Evolutionary conservation across 2,113 vertebrate species (phyloP).

Genomic region (Callocephalon fimbriatum): DNA sequence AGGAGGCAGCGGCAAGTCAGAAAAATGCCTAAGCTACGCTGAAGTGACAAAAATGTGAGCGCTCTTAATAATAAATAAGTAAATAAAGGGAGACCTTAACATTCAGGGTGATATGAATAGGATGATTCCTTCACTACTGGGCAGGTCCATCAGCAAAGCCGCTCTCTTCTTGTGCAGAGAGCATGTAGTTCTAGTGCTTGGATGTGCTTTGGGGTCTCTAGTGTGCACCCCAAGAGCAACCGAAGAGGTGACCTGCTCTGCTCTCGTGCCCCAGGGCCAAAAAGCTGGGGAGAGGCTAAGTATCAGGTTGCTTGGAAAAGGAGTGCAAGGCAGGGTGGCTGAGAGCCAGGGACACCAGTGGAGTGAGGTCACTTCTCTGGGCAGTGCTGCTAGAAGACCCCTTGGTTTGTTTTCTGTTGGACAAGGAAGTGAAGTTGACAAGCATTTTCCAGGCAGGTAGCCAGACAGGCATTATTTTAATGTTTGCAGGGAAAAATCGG

Average conservation of each 20-base stretch:
- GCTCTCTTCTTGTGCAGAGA: rapidly evolving
- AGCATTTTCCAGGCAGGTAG: constrained; percentile 46
- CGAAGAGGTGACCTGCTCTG: rapidly evolving
- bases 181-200: background rate
- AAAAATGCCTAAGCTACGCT: background rate
- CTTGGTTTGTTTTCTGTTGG: background rate
- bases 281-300: background rate
- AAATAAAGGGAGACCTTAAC: background rate
- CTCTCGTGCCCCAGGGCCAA: background rate
- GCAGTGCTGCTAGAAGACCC: background rate
- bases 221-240: rapidly evolving
- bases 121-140: background rate
- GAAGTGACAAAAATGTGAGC: background rate
- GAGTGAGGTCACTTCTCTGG: constrained; percentile 13
- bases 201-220: rapidly evolving
- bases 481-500: background rate
- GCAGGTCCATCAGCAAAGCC: background rate
- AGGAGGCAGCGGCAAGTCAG: background rate
- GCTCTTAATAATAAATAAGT: background rate
- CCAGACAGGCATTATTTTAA: constrained; percentile 33
- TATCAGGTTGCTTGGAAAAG: rapidly evolving
- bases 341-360: background rate
- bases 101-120: background rate
- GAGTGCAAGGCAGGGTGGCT: background rate
- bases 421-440: background rate